Evolutionary conservation across 2,797 vertebrate genomes (phyloP).

Genomic region (Masticophis lateralis): DNA sequence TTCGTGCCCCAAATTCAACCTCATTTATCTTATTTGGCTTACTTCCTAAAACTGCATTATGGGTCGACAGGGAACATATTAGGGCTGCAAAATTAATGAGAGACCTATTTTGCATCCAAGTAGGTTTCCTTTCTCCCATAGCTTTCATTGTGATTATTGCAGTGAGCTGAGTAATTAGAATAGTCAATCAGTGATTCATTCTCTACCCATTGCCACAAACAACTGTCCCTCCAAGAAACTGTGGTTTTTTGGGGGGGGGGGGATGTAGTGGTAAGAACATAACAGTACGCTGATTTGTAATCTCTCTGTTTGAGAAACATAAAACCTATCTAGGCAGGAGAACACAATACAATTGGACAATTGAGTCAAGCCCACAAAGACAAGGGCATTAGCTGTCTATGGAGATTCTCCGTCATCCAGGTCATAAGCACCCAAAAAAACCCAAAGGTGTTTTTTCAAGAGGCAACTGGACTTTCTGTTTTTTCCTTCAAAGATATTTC

Average conservation of each 20-base stretch:
- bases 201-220: neutral
- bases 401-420: no score
- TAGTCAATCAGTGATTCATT: neutral
- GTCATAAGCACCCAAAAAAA: no score
- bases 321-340: neutral
- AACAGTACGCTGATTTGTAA: neutral
- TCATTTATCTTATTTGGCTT: conserved; percentile 32
- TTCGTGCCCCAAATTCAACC: conserved; percentile 7
- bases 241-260: neutral
- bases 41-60: conserved; percentile 26
- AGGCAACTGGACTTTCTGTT: no score
- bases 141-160: conserved; percentile 10
- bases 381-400: no score
- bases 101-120: conserved; percentile 2
- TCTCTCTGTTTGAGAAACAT: neutral
- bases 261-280: no score
- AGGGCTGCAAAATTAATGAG: conserved; percentile 23
- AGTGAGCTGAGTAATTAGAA: neutral
- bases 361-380: neutral
- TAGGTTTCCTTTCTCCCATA: neutral
- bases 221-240: neutral
- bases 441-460: no score
- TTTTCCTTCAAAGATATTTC: no score
- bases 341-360: neutral
- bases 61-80: neutral